These are phyloP conservation scores for Camelus bactrianus DNA, from an alignment of 2,113 vertebrate species.

Conservation along the genomic window DNA sequence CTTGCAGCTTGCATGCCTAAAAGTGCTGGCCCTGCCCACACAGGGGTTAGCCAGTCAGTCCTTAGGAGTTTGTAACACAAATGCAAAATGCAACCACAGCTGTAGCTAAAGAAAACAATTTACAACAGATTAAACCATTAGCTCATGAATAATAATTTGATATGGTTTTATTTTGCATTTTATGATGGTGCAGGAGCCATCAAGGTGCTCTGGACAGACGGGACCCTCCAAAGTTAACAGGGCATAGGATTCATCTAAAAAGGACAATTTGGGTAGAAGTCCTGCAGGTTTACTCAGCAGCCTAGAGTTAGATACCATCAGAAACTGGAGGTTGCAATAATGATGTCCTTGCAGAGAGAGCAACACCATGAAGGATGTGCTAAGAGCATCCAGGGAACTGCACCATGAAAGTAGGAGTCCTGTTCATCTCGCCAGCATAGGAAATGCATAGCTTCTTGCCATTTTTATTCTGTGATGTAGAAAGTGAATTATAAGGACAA, in stretches of 20 bases:
- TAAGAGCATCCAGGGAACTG: neutral
- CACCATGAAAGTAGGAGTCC: neutral
- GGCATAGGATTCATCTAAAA: neutral
- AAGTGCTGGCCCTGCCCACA: neutral
- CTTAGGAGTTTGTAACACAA: neutral
- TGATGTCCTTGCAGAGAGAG: neutral
- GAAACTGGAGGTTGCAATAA: neutral
- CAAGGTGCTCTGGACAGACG: neutral
- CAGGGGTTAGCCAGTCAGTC: neutral
- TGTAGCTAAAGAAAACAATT: slow-evolving; percentile 31
- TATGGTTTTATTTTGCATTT: slow-evolving; percentile 18
- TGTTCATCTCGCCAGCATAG: neutral
- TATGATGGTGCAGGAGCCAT: neutral
- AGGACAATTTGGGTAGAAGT: neutral
- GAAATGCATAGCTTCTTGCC: neutral
- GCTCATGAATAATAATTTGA: neutral
- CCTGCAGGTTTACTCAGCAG: neutral
- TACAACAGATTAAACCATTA: neutral
- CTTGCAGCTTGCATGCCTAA: neutral
- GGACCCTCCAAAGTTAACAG: neutral
- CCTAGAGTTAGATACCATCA: neutral
- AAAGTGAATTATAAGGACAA: neutral
- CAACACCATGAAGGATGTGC: neutral
- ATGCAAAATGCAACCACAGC: slow-evolving; percentile 30
- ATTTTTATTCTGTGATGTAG: neutral